Conservation (phyloP, 2,888 invertebrate genomes). For the Lutraria lutraria region DNA sequence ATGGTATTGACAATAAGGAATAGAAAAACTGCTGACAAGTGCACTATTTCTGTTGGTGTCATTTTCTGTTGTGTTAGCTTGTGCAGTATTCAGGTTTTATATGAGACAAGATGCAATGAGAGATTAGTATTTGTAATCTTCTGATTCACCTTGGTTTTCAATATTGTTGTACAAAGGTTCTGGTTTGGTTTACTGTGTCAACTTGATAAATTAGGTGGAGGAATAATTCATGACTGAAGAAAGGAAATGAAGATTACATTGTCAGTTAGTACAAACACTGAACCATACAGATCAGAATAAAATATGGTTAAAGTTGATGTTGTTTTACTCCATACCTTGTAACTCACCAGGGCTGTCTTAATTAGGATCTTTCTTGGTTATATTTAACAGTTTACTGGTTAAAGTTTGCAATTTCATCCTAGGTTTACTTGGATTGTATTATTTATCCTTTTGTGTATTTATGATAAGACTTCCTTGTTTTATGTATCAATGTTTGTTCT, state of each 20-base stretch:
- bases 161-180: background rate
- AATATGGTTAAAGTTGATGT: background rate
- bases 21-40: background rate
- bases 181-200: conserved; percentile 7
- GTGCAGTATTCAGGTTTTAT: conserved; percentile 8
- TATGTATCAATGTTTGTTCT: too few relatives aligned
- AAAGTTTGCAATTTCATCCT: background rate
- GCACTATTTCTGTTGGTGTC: background rate
- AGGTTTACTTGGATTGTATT: too few relatives aligned
- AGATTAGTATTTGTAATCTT: background rate
- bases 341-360: background rate
- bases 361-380: background rate
- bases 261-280: conserved; percentile 5
- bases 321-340: background rate
- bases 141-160: background rate
- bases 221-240: conserved; percentile 34
- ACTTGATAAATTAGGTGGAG: background rate
- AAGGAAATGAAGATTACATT: conserved; percentile 31
- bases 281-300: background rate
- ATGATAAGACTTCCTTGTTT: too few relatives aligned
- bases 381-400: background rate
- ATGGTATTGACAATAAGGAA: background rate
- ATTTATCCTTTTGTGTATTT: too few relatives aligned
- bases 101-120: background rate
- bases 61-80: background rate